These are phyloP conservation scores for Agrochola litura DNA, from an alignment of 2,888 invertebrate species.

Conservation along the genomic window DNA sequence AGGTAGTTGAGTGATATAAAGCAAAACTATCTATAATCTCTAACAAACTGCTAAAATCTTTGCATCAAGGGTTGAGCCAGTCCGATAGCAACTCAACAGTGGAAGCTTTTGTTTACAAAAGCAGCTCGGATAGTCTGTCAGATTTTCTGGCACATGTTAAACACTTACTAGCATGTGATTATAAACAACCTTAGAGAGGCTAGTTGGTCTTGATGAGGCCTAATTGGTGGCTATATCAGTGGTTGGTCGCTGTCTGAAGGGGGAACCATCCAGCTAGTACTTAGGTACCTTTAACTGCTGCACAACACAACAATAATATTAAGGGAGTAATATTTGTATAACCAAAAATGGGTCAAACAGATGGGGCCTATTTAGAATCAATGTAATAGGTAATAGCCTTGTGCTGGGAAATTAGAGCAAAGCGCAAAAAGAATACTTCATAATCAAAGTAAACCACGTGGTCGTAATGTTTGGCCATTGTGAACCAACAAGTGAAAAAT, in stretches of 20 bases:
- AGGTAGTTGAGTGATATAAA: not conserved
- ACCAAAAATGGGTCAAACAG: not conserved
- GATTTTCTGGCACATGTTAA: not conserved
- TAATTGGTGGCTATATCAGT: not conserved
- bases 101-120: not conserved
- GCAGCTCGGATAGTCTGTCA: not conserved
- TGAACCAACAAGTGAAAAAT: not conserved
- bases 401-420: not conserved
- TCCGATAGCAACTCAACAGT: not conserved
- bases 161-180: too few relatives aligned
- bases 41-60: not conserved
- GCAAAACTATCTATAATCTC: too few relatives aligned
- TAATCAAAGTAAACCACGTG: conserved; percentile 32
- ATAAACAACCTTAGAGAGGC: not conserved
- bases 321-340: not conserved
- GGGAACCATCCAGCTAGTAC: not conserved
- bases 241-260: not conserved
- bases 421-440: not conserved
- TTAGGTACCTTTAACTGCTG: not conserved
- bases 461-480: conserved; percentile 14
- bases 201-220: too few relatives aligned
- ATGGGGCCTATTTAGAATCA: too few relatives aligned
- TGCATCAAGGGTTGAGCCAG: too few relatives aligned
- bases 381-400: not conserved
- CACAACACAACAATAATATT: not conserved